Conservation (phyloP, 2,113 vertebrate species). For the Serinus canaria region DNA sequence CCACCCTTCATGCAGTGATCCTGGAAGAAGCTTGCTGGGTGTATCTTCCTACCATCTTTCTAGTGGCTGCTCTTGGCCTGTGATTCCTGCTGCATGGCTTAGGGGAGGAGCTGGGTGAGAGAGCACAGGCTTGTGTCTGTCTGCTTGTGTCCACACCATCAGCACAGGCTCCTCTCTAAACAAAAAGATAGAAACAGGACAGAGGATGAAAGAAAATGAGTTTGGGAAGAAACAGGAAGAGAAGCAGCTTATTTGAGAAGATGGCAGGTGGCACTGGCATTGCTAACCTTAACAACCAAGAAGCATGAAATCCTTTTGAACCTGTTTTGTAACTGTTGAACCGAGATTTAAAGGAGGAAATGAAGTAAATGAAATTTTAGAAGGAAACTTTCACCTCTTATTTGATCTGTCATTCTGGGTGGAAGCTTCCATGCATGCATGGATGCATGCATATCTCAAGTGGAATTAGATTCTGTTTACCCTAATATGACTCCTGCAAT, state of each 20-base stretch:
- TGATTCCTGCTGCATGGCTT: background rate
- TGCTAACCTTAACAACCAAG: background rate
- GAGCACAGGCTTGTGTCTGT: background rate
- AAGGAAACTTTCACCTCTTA: background rate
- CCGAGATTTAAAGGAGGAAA: background rate
- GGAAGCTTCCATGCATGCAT: background rate
- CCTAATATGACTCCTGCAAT: background rate
- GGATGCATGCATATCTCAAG: background rate
- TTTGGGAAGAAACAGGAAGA: background rate
- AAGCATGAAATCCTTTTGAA: background rate
- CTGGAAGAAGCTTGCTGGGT: background rate
- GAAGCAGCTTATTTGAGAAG: background rate
- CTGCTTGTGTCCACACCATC: background rate
- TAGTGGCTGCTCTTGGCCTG: background rate
- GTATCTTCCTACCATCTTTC: background rate
- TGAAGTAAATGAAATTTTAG: background rate
- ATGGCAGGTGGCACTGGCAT: background rate
- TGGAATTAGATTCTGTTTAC: background rate
- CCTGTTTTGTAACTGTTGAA: background rate
- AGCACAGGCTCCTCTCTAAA: background rate
- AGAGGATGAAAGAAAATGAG: background rate
- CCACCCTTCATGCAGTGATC: background rate
- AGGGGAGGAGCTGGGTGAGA: background rate
- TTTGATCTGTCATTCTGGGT: background rate
- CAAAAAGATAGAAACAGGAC: background rate